Conservation (phyloP, 2,888 invertebrate species). For the Cryptus viduatorius region DNA sequence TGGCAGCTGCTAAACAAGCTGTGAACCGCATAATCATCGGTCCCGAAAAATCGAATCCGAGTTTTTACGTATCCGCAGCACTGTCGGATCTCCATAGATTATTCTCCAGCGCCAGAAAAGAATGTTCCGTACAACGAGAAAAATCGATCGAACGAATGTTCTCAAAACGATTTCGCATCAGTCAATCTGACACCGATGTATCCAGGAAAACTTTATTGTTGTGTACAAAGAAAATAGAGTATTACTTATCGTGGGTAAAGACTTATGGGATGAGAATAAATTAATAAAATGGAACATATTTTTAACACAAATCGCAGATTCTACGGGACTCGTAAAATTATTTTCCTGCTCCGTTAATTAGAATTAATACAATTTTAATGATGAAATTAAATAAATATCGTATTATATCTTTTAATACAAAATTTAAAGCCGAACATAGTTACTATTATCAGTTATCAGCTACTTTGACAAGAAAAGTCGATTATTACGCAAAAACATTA, state of each 20-base stretch:
- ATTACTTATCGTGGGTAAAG: slow-evolving; percentile 89
- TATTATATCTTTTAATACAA: too few relatives aligned
- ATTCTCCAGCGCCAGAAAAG: slow-evolving; percentile 85
- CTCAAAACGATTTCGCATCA: slow-evolving; percentile 86
- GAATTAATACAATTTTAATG: too few relatives aligned
- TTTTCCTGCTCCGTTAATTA: too few relatives aligned
- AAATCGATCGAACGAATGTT: slow-evolving; percentile 83
- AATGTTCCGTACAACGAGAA: slow-evolving; percentile 70
- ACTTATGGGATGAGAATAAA: slow-evolving; percentile 61
- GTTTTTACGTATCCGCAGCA: slow-evolving; percentile 88
- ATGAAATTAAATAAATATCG: too few relatives aligned
- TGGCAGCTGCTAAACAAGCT: slow-evolving; percentile 88
- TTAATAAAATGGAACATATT: background rate
- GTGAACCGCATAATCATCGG: slow-evolving; percentile 88
- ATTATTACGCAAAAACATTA: too few relatives aligned
- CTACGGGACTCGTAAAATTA: too few relatives aligned
- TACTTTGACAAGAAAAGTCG: too few relatives aligned
- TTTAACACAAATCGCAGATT: background rate
- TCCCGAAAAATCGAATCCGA: slow-evolving; percentile 86
- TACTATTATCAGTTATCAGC: too few relatives aligned
- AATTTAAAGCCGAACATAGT: too few relatives aligned
- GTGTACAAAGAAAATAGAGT: slow-evolving; percentile 90
- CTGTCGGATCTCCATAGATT: slow-evolving; percentile 89
- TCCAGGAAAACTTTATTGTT: slow-evolving; percentile 86
- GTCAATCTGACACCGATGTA: slow-evolving; percentile 85